Conservation (phyloP, 2,888 invertebrate genomes). For the Pollenia angustigena region DNA sequence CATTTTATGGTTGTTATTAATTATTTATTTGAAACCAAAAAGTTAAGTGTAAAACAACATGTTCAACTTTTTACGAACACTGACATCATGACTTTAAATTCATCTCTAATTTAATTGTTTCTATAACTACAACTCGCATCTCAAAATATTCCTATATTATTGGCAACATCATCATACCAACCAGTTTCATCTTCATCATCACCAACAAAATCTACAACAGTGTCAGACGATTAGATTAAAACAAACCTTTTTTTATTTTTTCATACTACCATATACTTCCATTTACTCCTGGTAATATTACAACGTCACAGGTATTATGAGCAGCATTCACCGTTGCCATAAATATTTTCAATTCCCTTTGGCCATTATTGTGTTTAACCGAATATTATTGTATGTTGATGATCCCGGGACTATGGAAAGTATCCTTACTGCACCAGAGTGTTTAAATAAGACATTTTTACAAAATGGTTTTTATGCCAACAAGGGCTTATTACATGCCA, state of each 20-base stretch:
- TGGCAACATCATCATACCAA: not conserved
- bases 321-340: constrained; percentile 77
- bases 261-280: not conserved
- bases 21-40: constrained; percentile 80
- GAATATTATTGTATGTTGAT: constrained; percentile 80
- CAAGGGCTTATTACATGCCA: constrained; percentile 81
- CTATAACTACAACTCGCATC: not conserved
- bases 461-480: constrained; percentile 82
- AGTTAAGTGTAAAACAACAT: constrained; percentile 76
- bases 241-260: constrained; percentile 8
- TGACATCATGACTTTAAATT: not conserved
- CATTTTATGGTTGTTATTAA: constrained; percentile 80
- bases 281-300: not conserved
- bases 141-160: not conserved
- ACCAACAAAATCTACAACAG: not conserved
- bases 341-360: constrained; percentile 79
- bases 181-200: not conserved
- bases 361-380: constrained; percentile 80
- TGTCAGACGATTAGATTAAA: constrained; percentile 31
- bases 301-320: constrained; percentile 77
- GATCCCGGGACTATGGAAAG: constrained; percentile 81
- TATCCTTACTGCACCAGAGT: constrained; percentile 81
- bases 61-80: not conserved
- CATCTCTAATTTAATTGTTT: constrained; percentile 1
- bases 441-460: constrained; percentile 81